Percentiles rank a stretch among this genome's conserved stretches.
These are phyloP conservation scores for Hylaeus anthracinus DNA, from an alignment of 1,140 invertebrate genomes.

Conservation along the genomic window DNA sequence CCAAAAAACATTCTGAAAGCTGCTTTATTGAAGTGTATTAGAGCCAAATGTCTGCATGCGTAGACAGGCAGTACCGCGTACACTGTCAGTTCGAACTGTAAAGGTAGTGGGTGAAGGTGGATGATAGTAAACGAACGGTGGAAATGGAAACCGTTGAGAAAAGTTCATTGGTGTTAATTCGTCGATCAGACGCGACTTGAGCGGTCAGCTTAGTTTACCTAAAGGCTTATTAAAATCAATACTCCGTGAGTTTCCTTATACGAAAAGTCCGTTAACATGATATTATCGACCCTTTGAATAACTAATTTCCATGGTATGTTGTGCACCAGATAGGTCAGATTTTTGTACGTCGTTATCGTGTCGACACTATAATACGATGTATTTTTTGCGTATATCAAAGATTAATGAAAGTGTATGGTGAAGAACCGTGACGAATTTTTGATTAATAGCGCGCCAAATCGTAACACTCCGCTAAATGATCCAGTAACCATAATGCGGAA, in stretches of 20 bases:
- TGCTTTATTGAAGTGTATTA: too few species aligned
- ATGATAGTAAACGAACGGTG: not conserved
- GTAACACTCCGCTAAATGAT: conserved; percentile 4
- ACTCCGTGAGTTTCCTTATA: conserved; percentile 33
- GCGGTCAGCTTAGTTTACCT: conserved; percentile 18
- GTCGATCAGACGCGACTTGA: conserved; percentile 28
- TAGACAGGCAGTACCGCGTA: not conserved
- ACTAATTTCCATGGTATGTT: conserved; percentile 35
- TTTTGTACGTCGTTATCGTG: conserved; percentile 29
- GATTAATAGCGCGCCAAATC: conserved; percentile 39
- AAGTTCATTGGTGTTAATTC: conserved; percentile 39
- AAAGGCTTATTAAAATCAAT: conserved; percentile 47
- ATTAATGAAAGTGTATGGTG: conserved; percentile 36
- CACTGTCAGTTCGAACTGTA: not conserved
- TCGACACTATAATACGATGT: conserved; percentile 9
- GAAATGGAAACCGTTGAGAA: conserved; percentile 11
- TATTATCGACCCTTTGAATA: conserved; percentile 45
- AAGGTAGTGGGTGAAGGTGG: not conserved
- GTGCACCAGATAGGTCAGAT: conserved; percentile 7
- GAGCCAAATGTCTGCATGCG: too few species aligned
- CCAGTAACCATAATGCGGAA: not conserved
- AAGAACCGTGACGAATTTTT: conserved; percentile 33
- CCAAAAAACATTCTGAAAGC: too few species aligned
- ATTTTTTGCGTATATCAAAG: conserved; percentile 29
- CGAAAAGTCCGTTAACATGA: conserved; percentile 39